Evolutionary conservation across 2,797 vertebrate species (phyloP).

Genomic region (Hippopotamyrus pictus): DNA sequence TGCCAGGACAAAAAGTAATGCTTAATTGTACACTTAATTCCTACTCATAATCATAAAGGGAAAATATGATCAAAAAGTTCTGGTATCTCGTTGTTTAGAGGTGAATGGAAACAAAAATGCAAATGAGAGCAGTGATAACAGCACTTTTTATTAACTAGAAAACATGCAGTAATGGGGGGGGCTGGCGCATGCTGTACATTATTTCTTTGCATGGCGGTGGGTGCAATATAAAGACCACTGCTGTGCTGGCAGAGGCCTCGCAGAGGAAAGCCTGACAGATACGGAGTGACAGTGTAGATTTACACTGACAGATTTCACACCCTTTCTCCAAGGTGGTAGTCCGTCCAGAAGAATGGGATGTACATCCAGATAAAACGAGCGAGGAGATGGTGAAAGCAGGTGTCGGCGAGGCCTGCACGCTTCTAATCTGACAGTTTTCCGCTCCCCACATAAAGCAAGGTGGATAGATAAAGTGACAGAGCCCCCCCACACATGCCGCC

Average conservation of each 20-base stretch:
- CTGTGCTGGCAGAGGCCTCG: background rate
- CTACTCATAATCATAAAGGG: background rate
- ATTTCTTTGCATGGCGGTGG: background rate
- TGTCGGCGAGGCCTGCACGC: background rate
- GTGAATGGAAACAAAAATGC: background rate
- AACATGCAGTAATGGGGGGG: background rate
- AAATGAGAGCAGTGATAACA: background rate
- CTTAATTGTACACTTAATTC: background rate
- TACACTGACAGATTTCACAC: conserved; percentile 3
- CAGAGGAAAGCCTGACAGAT: background rate
- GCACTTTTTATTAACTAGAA: background rate
- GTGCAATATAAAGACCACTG: background rate
- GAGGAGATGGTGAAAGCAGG: background rate
- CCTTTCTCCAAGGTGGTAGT: background rate
- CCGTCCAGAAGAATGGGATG: background rate
- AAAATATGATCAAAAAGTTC: background rate
- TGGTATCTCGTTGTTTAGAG: background rate
- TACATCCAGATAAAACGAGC: background rate
- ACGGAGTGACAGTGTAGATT: background rate
- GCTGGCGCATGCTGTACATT: background rate
- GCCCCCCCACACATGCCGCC: background rate
- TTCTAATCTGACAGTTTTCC: background rate
- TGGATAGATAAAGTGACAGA: background rate
- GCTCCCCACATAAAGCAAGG: background rate
- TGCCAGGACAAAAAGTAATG: background rate